Percentiles rank a stretch among this genome's conserved stretches.
Evolutionary conservation across 1,140 invertebrate genomes (phyloP).

Genomic region (Pemphigus obesinymphae): DNA sequence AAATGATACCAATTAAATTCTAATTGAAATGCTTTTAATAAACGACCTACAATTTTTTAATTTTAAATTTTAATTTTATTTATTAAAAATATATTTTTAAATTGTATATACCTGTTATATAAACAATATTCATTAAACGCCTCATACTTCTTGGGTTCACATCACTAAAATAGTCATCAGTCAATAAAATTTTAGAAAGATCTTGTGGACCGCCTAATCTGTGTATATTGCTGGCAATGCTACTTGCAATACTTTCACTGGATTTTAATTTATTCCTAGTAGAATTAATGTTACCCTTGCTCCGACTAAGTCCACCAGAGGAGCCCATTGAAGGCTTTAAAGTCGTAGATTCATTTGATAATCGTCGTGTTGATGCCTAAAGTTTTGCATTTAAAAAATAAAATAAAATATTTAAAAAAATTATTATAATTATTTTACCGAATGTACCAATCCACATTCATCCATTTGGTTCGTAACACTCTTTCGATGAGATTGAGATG

Average conservation of each 20-base stretch:
- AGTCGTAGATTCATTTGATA: constrained; percentile 61
- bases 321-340: constrained; percentile 12
- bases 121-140: constrained; percentile 94
- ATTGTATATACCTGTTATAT: constrained; percentile 72
- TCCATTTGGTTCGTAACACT: constrained; percentile 43
- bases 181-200: constrained; percentile 79
- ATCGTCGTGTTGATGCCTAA: constrained; percentile 61
- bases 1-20: constrained; percentile 98
- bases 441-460: constrained; percentile 42
- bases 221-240: constrained; percentile 81
- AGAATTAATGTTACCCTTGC: constrained; percentile 54
- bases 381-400: constrained; percentile 7
- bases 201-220: constrained; percentile 64
- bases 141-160: constrained; percentile 96
- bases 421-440: not conserved
- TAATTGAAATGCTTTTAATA: constrained; percentile 96
- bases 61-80: not conserved
- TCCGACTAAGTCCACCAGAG: constrained; percentile 50
- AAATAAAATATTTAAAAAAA: not conserved
- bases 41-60: constrained; percentile 62
- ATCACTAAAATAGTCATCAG: constrained; percentile 94
- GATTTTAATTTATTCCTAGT: constrained; percentile 62
- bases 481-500: constrained; percentile 49
- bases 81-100: not conserved
- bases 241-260: constrained; percentile 84